A percentile compares a stretch with the other conserved stretches of the same genome.
Conservation (phyloP, 2,888 invertebrate genomes). For the Orthosia gracilis region DNA sequence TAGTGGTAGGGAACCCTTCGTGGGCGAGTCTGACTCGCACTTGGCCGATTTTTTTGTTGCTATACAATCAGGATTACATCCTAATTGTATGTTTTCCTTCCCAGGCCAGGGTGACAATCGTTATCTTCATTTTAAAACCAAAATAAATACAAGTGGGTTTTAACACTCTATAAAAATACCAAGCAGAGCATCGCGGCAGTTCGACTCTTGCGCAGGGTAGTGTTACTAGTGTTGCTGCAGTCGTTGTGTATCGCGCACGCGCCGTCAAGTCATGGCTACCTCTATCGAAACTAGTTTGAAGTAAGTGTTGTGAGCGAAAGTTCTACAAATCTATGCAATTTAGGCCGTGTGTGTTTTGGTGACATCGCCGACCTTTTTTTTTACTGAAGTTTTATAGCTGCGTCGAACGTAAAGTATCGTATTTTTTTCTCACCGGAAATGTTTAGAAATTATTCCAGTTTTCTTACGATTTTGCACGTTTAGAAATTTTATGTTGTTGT, state of each 20-base stretch:
- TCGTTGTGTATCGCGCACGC: conserved; percentile 61
- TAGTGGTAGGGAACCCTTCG: too few species aligned
- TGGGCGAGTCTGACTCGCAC: too few species aligned
- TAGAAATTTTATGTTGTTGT: conserved; percentile 38
- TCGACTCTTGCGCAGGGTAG: conserved; percentile 64
- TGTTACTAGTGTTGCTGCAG: conserved; percentile 68
- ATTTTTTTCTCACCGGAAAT: conserved; percentile 40
- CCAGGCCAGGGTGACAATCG: not conserved
- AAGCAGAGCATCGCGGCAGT: conserved; percentile 49
- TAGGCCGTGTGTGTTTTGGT: conserved; percentile 63
- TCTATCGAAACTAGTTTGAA: conserved; percentile 84
- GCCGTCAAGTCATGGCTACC: conserved; percentile 79
- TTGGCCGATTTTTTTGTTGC: not conserved
- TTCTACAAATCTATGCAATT: conserved; percentile 63
- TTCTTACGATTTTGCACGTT: conserved; percentile 44
- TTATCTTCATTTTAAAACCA: not conserved
- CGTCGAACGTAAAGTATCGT: conserved; percentile 13
- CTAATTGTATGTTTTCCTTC: not conserved
- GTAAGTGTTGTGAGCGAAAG: conserved; percentile 84
- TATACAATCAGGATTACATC: too few species aligned
- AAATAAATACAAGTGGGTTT: conserved; percentile 22
- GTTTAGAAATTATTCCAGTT: conserved; percentile 58
- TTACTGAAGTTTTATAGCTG: conserved; percentile 3
- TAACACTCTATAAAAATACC: conserved; percentile 29
- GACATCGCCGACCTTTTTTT: conserved; percentile 30